Evolutionary conservation across 2,113 vertebrate genomes (phyloP), one percentile per base, ranked within the genome.

Genomic region (Sander lucioperca): DNA sequence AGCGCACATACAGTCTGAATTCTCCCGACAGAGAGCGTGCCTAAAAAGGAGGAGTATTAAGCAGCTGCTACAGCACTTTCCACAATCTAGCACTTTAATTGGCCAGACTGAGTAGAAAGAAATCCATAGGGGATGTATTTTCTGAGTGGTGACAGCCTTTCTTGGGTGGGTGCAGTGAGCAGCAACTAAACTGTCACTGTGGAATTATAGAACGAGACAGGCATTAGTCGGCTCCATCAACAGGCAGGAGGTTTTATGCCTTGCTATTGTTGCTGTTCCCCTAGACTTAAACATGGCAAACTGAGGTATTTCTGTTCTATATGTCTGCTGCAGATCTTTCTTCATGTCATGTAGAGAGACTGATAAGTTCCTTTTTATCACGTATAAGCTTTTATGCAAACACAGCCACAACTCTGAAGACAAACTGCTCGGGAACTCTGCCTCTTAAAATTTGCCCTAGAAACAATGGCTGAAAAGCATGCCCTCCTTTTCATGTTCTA

Each of bases 141-240:
- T 86, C 85, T 87, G 82, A 89, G 89, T 25, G 21, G 79, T 89
- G 90, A 94, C 89, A 93, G 91, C 90, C 86, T 87, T 90, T 93
- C 89, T 75, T 63, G 69, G 47, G 45, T 86, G 70, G 39, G 39
- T 88, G 86, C 88, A 90, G 86, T 47, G 68, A 93, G 86, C 73
- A 79, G 82, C 85, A 90, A 81, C 89, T 78, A 90, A 91, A 87
- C 86, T 89, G 87, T 90, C 89, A 89, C 79, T 50, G 80, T 83
- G 87, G 86, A 92, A 90, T 90, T 90, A 90, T 48, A 71, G 71
- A 80, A 77, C 78, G 69, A 93, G 87, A 87, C 86, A 80, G 73
- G 84, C 86, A 85, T 86, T 90, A 90, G 83, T 80, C 48, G 39
- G 75, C 91, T 91, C 90, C 86, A 88, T 87, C 83, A 88, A 62